phyloP scores from a whole-genome alignment of 2,113 vertebrate species.

The Collichthys lucidus region DNA sequence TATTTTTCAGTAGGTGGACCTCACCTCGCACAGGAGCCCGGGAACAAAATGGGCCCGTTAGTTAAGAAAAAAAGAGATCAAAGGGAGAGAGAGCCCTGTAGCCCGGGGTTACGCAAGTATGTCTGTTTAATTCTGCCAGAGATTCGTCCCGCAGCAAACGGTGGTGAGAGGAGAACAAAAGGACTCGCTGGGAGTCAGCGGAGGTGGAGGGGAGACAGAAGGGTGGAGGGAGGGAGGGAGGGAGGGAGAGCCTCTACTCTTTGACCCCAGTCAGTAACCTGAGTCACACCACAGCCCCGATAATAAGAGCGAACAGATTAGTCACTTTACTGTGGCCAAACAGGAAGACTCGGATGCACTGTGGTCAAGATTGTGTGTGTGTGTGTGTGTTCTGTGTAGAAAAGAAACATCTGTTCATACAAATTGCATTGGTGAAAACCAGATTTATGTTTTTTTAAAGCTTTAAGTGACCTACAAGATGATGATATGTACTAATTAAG shows the following conservation, averaged over 20 bases:
- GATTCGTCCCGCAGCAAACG: slow-evolving; percentile 70
- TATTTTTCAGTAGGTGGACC: slow-evolving; percentile 55
- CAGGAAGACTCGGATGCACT: slow-evolving; percentile 11
- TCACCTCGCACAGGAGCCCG: slow-evolving; percentile 9
- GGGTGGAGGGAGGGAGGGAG: slow-evolving; percentile 41
- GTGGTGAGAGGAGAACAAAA: slow-evolving; percentile 65
- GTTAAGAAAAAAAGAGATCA: slow-evolving; percentile 62
- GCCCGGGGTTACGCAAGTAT: slow-evolving; percentile 70
- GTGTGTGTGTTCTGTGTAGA: background rate
- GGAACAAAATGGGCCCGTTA: slow-evolving; percentile 65
- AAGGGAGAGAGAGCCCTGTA: slow-evolving; percentile 51
- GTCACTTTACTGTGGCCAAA: slow-evolving; percentile 43
- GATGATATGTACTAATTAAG: background rate
- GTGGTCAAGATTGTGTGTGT: background rate
- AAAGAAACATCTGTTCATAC: background rate
- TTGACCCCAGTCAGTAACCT: slow-evolving; percentile 76
- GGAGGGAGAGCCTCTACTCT: slow-evolving; percentile 41
- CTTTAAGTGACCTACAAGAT: background rate
- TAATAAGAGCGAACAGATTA: slow-evolving; percentile 68
- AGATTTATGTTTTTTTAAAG: no score
- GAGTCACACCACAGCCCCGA: slow-evolving; percentile 66
- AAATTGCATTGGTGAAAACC: no score
- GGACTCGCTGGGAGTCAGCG: slow-evolving; percentile 58
- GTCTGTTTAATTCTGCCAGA: slow-evolving; percentile 69
- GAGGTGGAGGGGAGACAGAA: slow-evolving; percentile 33